These are phyloP conservation scores for Chloroceryle aenea DNA, from an alignment of 2,113 vertebrate genomes.

Conservation along the genomic window DNA sequence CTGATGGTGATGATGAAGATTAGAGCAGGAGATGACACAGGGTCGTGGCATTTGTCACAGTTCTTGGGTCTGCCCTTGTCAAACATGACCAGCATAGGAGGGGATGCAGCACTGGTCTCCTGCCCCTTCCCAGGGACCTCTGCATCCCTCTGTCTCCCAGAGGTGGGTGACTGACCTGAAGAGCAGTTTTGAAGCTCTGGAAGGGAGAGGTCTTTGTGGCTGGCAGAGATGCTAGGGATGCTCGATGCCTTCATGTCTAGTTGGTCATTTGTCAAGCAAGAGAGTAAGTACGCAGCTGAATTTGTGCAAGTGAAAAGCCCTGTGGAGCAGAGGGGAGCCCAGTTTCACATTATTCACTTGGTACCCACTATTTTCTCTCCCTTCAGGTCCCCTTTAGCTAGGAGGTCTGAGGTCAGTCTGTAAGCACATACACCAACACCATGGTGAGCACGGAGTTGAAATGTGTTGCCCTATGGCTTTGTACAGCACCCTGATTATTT, in stretches of 20 bases:
- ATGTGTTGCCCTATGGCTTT: neutral
- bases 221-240: neutral
- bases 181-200: fast-evolving
- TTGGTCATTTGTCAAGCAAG: neutral
- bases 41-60: neutral
- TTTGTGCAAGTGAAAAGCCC: neutral
- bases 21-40: neutral
- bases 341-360: neutral
- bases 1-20: neutral
- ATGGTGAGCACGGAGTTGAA: neutral
- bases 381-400: neutral
- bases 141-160: neutral
- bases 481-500: neutral
- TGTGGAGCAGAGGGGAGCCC: neutral
- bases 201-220: neutral
- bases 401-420: neutral
- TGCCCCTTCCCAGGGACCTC: neutral
- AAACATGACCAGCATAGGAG: neutral
- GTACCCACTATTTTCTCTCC: neutral
- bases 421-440: neutral
- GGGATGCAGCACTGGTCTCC: neutral
- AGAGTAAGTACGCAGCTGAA: neutral
- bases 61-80: neutral
- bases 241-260: fast-evolving
- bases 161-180: fast-evolving